Percentiles rank a stretch among this genome's conserved stretches.
Evolutionary conservation across 2,888 invertebrate genomes (phyloP).

Genomic region (Nephrotoma flavescens): DNA sequence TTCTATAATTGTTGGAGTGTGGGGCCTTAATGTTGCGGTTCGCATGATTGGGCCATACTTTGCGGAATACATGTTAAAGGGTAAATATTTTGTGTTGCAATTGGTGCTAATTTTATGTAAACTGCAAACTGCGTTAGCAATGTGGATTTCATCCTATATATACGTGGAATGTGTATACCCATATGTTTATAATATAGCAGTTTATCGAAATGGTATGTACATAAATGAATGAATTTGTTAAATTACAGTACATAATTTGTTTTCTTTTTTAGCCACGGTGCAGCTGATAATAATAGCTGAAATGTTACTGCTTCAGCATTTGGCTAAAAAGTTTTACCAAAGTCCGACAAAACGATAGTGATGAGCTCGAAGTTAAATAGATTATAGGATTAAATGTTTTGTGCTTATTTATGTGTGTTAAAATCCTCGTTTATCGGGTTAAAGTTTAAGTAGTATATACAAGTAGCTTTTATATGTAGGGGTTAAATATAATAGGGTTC

Average conservation of each 20-base stretch:
- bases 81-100: constrained; percentile 27
- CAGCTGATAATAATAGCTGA: not conserved
- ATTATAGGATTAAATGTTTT: not conserved
- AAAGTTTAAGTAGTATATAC: not conserved
- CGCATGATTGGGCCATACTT: constrained; percentile 22
- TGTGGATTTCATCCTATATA: constrained; percentile 14
- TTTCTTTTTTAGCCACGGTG: not conserved
- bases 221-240: not conserved
- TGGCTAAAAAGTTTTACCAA: not conserved
- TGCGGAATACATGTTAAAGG: constrained; percentile 23
- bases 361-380: not conserved
- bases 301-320: not conserved
- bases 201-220: not conserved
- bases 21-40: constrained; percentile 27
- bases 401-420: not conserved
- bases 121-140: constrained; percentile 22
- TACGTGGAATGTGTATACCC: constrained; percentile 19
- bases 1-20: constrained; percentile 27
- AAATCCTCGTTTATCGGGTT: not conserved
- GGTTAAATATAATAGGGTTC: too few species aligned
- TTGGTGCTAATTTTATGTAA: constrained; percentile 26
- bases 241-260: not conserved
- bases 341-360: not conserved
- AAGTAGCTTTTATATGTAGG: not conserved
- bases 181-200: not conserved